Conservation (phyloP, 2,888 invertebrate species). For the Isoperla grammatica region DNA sequence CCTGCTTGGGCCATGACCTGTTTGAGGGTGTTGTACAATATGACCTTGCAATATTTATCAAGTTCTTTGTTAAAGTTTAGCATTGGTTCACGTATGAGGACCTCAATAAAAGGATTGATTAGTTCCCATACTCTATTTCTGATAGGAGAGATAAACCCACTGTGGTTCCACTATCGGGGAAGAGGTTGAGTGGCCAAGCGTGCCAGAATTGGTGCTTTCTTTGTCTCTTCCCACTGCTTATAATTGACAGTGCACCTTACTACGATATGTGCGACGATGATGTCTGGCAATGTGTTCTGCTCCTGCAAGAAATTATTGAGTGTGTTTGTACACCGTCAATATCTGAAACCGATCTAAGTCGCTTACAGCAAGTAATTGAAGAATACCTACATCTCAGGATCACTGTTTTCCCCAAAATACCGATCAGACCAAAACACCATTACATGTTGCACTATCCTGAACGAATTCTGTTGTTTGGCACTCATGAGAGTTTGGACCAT, state of each 20-base stretch:
- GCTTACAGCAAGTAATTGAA: background rate
- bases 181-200: background rate
- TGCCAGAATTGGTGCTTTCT: background rate
- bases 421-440: constrained; percentile 16
- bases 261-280: background rate
- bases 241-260: background rate
- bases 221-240: background rate
- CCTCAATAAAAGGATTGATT: background rate
- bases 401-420: background rate
- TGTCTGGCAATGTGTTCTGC: background rate
- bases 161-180: background rate
- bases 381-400: background rate
- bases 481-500: constrained; percentile 11
- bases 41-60: background rate
- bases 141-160: constrained; percentile 4
- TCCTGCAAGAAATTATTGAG: constrained; percentile 1
- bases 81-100: background rate
- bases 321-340: background rate
- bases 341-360: background rate
- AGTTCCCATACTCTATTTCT: background rate
- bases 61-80: background rate
- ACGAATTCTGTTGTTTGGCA: constrained; percentile 7
- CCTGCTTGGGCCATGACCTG: constrained; percentile 12
- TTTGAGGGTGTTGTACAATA: constrained; percentile 9
- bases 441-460: constrained; percentile 16